Percentiles rank a stretch among this genome's conserved stretches.
Evolutionary conservation across 2,888 invertebrate genomes (phyloP).

Genomic region (Stenodema calcarata): DNA sequence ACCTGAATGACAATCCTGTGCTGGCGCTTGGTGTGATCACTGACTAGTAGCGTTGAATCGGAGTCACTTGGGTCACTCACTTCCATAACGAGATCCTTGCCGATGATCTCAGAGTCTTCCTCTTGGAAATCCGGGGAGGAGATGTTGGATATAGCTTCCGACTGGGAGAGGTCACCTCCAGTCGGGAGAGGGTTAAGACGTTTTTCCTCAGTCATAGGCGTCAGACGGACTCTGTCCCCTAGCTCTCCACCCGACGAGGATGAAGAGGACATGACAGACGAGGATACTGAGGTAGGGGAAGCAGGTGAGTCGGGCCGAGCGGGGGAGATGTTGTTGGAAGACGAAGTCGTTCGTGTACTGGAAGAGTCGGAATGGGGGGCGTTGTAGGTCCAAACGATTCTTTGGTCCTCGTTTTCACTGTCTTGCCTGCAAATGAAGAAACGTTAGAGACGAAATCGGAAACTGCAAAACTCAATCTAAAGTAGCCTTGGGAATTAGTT

Average conservation of each 20-base stretch:
- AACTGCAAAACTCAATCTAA: no score
- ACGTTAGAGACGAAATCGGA: background rate
- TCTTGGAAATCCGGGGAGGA: conserved; percentile 90
- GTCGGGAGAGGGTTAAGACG: conserved; percentile 65
- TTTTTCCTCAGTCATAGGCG: conserved; percentile 60
- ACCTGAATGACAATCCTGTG: conserved; percentile 83
- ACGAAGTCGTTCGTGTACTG: conserved; percentile 58
- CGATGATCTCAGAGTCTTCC: conserved; percentile 79
- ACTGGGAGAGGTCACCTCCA: conserved; percentile 70
- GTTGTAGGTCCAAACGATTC: conserved; percentile 92
- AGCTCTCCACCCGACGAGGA: conserved; percentile 49
- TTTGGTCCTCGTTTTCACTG: conserved; percentile 62
- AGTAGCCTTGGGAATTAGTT: no score
- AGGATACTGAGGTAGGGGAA: conserved; percentile 86
- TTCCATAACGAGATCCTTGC: conserved; percentile 81
- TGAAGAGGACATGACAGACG: conserved; percentile 84
- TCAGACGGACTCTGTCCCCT: conserved; percentile 2
- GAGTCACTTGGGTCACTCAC: conserved; percentile 89
- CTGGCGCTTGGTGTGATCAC: conserved; percentile 60
- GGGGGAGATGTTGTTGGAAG: conserved; percentile 59
- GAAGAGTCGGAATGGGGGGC: conserved; percentile 67
- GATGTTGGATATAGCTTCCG: conserved; percentile 87
- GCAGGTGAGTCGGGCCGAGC: conserved; percentile 74
- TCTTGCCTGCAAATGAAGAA: conserved; percentile 50
- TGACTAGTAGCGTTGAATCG: conserved; percentile 85